phyloP scores from a whole-genome alignment of 2,113 vertebrate species.

The Rhinogobius similis region DNA sequence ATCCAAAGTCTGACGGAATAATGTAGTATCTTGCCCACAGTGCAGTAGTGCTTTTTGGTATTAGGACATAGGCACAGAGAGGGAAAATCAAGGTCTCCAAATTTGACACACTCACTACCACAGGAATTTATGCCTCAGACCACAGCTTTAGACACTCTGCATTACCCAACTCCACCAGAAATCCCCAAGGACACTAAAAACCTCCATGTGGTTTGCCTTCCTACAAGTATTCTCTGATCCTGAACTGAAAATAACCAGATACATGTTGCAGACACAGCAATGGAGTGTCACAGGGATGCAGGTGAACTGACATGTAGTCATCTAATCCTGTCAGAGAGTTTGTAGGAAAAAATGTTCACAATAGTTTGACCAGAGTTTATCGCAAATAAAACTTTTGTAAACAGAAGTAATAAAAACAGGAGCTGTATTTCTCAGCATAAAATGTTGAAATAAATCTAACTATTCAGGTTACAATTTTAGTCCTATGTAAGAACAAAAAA shows the following conservation, averaged over 20 bases:
- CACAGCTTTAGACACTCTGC: conserved; percentile 43
- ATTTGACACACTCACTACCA: conserved; percentile 54
- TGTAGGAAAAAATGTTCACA: conserved; percentile 6
- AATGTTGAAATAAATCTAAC: no score
- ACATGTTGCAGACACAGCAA: conserved; percentile 40
- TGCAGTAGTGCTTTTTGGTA: conserved; percentile 25
- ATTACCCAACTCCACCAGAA: conserved; percentile 54
- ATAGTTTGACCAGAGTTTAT: neutral
- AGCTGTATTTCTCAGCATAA: no score
- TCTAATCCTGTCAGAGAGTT: conserved; percentile 31
- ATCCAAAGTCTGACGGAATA: conserved; percentile 44
- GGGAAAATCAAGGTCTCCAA: conserved; percentile 27
- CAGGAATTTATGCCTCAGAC: conserved; percentile 46
- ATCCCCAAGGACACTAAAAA: conserved; percentile 47
- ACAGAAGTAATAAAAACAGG: neutral
- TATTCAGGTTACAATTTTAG: no score
- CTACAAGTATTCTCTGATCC: conserved; percentile 49
- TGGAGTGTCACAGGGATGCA: conserved; percentile 49
- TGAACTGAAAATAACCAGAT: conserved; percentile 61
- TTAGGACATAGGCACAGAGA: conserved; percentile 18
- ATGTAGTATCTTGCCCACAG: conserved; percentile 39
- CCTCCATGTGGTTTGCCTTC: conserved; percentile 56
- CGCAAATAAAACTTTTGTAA: neutral
- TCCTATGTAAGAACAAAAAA: no score
- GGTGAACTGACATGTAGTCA: conserved; percentile 50